Conservation (phyloP, 1,140 invertebrate genomes). For the Trialeurodes vaporariorum region DNA sequence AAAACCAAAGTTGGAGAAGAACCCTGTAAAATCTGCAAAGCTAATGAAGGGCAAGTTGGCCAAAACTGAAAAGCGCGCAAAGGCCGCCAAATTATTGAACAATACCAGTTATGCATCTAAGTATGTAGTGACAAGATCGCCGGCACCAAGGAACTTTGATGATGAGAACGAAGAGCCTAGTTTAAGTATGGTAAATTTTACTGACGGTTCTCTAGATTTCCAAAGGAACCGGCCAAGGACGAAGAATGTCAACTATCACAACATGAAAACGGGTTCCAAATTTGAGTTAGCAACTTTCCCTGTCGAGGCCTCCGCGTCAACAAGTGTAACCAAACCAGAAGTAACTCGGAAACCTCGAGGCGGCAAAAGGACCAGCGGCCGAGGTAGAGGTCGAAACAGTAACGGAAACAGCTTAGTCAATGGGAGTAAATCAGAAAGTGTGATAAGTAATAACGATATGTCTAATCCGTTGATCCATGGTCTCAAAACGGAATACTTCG, state of each 20-base stretch:
- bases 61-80: slow-evolving; percentile 34
- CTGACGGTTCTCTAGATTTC: slow-evolving; percentile 8
- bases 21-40: slow-evolving; percentile 35
- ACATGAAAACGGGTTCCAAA: slow-evolving; percentile 37
- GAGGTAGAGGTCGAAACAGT: slow-evolving; percentile 12
- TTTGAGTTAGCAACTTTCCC: slow-evolving; percentile 37
- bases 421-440: slow-evolving; percentile 12
- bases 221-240: slow-evolving; percentile 42
- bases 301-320: slow-evolving; percentile 23
- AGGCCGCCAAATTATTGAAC: slow-evolving; percentile 22
- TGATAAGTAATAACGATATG: slow-evolving; percentile 4
- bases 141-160: slow-evolving; percentile 42
- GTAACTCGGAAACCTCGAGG: slow-evolving; percentile 12
- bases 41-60: slow-evolving; percentile 30
- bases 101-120: slow-evolving; percentile 20
- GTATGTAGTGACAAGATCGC: slow-evolving; percentile 36
- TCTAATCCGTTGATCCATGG: neutral
- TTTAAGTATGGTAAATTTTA: slow-evolving; percentile 16
- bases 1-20: neutral
- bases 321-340: slow-evolving; percentile 11
- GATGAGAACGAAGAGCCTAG: slow-evolving; percentile 35
- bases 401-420: slow-evolving; percentile 15
- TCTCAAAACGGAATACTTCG: slow-evolving; percentile 1
- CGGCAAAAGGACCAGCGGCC: slow-evolving; percentile 3
- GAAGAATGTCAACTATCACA: slow-evolving; percentile 49